These are phyloP conservation scores for Triops cancriformis DNA, from an alignment of 1,140 invertebrate genomes.

Conservation along the genomic window DNA sequence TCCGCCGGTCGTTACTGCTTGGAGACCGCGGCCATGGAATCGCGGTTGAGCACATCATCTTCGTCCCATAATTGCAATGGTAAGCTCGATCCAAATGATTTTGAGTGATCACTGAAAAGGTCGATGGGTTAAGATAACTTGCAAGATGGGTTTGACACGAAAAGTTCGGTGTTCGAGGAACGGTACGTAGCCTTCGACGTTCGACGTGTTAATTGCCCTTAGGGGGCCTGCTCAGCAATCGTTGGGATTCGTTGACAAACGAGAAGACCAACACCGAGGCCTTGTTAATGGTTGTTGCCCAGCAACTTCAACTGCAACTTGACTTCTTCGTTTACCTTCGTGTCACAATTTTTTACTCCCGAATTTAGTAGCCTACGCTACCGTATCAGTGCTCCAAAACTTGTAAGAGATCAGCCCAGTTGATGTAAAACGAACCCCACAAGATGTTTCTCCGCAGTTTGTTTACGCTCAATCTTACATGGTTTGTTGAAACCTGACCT, in stretches of 20 bases:
- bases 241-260: not conserved
- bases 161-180: not conserved
- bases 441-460: too few species aligned
- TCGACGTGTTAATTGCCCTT: not conserved
- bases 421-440: too few species aligned
- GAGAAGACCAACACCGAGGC: not conserved
- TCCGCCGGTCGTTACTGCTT: not conserved
- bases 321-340: not conserved
- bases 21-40: not conserved
- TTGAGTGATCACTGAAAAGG: too few species aligned
- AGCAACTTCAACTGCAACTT: not conserved
- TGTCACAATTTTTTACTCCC: not conserved
- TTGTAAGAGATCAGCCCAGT: too few species aligned
- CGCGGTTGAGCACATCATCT: not conserved
- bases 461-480: too few species aligned
- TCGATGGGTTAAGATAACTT: too few species aligned
- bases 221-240: not conserved
- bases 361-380: not conserved
- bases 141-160: not conserved
- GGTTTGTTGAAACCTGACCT: too few species aligned
- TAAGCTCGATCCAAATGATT: not conserved
- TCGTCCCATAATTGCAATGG: not conserved
- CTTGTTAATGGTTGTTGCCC: constrained; percentile 6
- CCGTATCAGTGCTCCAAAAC: not conserved
- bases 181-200: not conserved